Conservation (phyloP, 1,140 invertebrate genomes). For the Orussus abietinus region DNA sequence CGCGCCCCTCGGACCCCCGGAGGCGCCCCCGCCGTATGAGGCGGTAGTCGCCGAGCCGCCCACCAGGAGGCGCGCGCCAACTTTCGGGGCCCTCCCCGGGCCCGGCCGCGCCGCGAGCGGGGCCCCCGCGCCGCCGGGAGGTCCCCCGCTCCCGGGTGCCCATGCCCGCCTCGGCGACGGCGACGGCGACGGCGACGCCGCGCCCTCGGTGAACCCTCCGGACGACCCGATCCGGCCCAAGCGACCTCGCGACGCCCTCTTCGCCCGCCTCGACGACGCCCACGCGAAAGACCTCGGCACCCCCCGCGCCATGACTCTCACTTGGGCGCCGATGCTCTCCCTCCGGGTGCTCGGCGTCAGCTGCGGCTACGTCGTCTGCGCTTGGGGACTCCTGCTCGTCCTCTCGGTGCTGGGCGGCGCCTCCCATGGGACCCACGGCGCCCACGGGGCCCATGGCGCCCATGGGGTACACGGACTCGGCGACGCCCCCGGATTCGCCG, state of each 20-base stretch:
- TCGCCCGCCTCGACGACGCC: constrained; percentile 33
- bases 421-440: constrained; percentile 33
- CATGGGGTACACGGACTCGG: constrained; percentile 38
- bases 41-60: too few species aligned
- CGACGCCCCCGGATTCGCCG: constrained; percentile 19
- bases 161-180: constrained; percentile 11
- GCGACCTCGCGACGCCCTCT: constrained; percentile 18
- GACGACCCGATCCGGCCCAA: neutral
- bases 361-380: constrained; percentile 46
- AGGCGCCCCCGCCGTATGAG: too few species aligned
- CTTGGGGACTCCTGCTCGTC: constrained; percentile 44
- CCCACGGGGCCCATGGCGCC: constrained; percentile 37
- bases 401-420: constrained; percentile 41
- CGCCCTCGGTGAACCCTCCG: constrained; percentile 1
- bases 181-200: neutral
- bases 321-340: too few species aligned
- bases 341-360: constrained; percentile 43
- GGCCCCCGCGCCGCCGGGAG: too few species aligned
- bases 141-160: constrained; percentile 15
- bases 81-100: too few species aligned
- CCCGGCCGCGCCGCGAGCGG: constrained; percentile 19
- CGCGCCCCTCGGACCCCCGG: too few species aligned
- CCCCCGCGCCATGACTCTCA: constrained; percentile 43
- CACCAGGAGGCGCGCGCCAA: too few species aligned
- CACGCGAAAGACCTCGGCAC: constrained; percentile 44